Base-by-base conservation (phyloP, 2,113 vertebrate genomes). In the Clarias macrocephalus region DNA sequence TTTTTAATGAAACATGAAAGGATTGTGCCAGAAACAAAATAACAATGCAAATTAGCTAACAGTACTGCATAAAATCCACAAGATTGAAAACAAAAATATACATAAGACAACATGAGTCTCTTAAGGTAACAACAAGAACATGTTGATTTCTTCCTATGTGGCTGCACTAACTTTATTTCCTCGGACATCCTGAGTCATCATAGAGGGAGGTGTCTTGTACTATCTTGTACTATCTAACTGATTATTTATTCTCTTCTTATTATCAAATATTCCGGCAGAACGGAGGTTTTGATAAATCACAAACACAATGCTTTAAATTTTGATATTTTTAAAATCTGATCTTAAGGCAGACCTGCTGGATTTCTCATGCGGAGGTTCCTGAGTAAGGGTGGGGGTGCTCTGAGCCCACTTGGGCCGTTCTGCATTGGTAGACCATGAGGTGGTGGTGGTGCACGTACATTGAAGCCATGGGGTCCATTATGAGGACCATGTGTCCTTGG, bases 351-450 rank as follows among this genome's bases (percentile, higher is more conserved):
- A 25, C 93, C 92, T 42, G 87, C 85, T 52, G 90, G 93, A 82
- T 92, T 91, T 56, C 93, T 91, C 84, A 90, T 90, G 10, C 92
- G 90, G 2, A 89, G 92, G 15, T 89, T 91, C 91, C 95, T 95
- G 60, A 90, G 86, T 72, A 91, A 88, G 8, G 92, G 91, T 28
- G 93, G 93, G 23, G 91, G 65, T 25, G 82, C 90, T 87, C 93
- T 75, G 0, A 28, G 56, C 1, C 66, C 82, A 30, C 70, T 30
- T 18, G 85, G 88, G 19, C 91, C 91, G 70, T 88, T 90, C 60
- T 87, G 87, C 16, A 75, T 25, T 18, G 70, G 75, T 21, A 88
- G 60, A 0, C 91, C 92, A 3, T 91, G 88, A n/a, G 89, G 19
- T 13, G 56, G 4, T 16, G 57, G 7, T 30, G 77, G 28, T 21